Evolutionary conservation across 2,113 vertebrate genomes (phyloP), one percentile per base, ranked within the genome.

Genomic region (Ornithorhynchus anatinus): DNA sequence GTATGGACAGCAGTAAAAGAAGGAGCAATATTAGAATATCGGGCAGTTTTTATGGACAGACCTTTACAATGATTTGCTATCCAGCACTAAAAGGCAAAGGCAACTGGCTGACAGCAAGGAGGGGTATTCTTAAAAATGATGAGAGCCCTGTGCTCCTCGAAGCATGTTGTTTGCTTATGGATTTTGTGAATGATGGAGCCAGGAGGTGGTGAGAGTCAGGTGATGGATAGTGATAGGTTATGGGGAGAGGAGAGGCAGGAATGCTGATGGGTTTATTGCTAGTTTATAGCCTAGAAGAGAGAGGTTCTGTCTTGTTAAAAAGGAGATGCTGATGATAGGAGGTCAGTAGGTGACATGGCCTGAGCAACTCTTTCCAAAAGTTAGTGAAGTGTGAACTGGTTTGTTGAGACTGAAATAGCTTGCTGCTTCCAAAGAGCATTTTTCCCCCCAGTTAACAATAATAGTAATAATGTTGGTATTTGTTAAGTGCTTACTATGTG

Each of bases 41-140:
- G 0, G 0, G 22, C 4, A 9, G 52, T 3, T 35, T 40, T 40
- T 7, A 31, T 0, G 14, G n/a, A 35, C 2, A 1, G 22, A 50
- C 44, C 40, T 68, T 25, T 59, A 42, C 59, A 37, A 19, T 23
- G 72, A 50, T 33, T 12, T 2, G 19, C 29, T 23, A n/a, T 38
- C 61, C 10, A 35, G 37, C 7, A 25, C 19, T 10, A 22, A 39
- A 56, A 29, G n/a, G 29, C 39, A 12, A 20, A 3, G 0, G 3
- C 14, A 10, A 14, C 19, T 14, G 31, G 4, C 1, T 10, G 2
- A 23, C n/a, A 16, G 40, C 6, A 11, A 50, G 14, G 22, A 36
- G 43, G 68, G 37, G 5, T 6, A 6, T 2, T 9, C 0, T 10
- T 25, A 9, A 4, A n/a, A n/a, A 37, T 3, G 40, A 31, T 7